Conservation (phyloP, 2,888 invertebrate species). For the Conchocele bisecta region DNA sequence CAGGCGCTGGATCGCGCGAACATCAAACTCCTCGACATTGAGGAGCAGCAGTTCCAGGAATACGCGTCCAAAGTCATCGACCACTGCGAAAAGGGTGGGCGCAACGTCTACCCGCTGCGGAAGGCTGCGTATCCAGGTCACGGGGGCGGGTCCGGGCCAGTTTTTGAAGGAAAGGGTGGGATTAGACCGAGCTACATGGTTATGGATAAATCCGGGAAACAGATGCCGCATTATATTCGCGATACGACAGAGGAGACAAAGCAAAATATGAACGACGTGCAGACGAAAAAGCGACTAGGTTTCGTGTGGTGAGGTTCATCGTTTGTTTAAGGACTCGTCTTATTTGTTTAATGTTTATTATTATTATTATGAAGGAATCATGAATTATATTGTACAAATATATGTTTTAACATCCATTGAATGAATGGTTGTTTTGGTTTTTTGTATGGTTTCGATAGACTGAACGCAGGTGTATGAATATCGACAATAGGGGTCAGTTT, state of each 20-base stretch:
- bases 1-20: constrained; percentile 77
- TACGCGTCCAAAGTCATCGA: constrained; percentile 81
- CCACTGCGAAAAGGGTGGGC: constrained; percentile 80
- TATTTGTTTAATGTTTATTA: too few species aligned
- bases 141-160: constrained; percentile 80
- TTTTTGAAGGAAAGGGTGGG: constrained; percentile 80
- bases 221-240: constrained; percentile 80
- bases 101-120: constrained; percentile 80
- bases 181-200: constrained; percentile 82
- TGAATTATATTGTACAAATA: too few species aligned
- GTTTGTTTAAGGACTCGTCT: too few species aligned
- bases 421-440: too few species aligned
- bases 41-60: constrained; percentile 82
- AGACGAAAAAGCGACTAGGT: constrained; percentile 79
- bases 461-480: too few species aligned
- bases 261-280: constrained; percentile 72
- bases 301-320: constrained; percentile 82
- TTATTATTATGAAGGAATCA: too few species aligned
- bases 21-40: constrained; percentile 76
- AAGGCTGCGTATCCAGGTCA: constrained; percentile 78
- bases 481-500: too few species aligned
- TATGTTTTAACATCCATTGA: too few species aligned
- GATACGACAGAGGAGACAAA: constrained; percentile 79
- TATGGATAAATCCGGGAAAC: constrained; percentile 77
- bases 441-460: too few species aligned